Evolutionary conservation across 30 jellyfish, hydroid and myxozoan genomes (phyloP).

Genomic region (Phacellophora camtschatica): DNA sequence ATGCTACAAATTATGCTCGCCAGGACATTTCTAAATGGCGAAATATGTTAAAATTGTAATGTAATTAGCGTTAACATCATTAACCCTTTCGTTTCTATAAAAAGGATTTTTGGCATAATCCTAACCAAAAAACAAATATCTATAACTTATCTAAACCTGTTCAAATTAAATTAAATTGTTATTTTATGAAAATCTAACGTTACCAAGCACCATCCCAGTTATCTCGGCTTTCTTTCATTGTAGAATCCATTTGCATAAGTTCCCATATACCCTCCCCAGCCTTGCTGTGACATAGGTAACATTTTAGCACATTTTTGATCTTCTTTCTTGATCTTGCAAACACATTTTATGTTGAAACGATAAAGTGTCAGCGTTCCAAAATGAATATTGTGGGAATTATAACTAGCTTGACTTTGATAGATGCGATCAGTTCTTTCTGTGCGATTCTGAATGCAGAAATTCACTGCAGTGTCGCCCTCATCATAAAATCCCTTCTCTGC

Average conservation of each 20-base stretch:
- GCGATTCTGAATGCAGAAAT: conserved; percentile 71
- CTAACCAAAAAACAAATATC: too few species aligned
- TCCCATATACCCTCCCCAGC: conserved; percentile 99
- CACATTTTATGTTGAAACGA: conserved; percentile 78
- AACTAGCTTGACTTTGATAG: conserved; percentile 70
- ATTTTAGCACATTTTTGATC: conserved; percentile 72
- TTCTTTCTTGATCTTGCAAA: conserved; percentile 47
- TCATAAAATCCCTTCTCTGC: conserved; percentile 71
- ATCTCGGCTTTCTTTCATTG: conserved; percentile 24
- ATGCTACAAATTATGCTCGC: too few species aligned
- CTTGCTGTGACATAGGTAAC: conserved; percentile 87
- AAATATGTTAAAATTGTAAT: too few species aligned
- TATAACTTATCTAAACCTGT: too few species aligned
- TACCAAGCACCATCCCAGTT: background rate
- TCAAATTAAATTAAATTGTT: too few species aligned
- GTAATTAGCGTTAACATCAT: too few species aligned
- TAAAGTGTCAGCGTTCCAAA: conserved; percentile 81
- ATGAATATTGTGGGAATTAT: conserved; percentile 68
- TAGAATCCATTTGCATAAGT: conserved; percentile 81
- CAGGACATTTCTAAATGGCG: too few species aligned
- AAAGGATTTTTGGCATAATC: too few species aligned
- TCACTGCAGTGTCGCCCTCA: conserved; percentile 96
- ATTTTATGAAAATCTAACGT: too few species aligned
- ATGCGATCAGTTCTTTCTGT: conserved; percentile 19
- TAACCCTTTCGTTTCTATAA: too few species aligned